Percentiles rank a stretch among this genome's conserved stretches.
Conservation (phyloP, 2,888 invertebrate species). For the Amblyjoppa proteus region DNA sequence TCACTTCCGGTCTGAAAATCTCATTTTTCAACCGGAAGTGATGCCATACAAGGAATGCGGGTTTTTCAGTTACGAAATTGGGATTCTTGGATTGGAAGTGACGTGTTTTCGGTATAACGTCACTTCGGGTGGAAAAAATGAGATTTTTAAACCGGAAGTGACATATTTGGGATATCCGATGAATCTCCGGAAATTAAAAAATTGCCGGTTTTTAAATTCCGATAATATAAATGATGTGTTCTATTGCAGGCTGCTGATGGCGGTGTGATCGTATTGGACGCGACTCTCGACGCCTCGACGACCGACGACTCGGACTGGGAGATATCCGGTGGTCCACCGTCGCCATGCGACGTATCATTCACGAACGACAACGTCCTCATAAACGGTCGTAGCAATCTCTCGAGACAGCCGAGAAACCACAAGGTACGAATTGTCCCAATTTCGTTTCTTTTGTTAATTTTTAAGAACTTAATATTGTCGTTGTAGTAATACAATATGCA, state of each 20-base stretch:
- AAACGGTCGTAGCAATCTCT: constrained; percentile 94
- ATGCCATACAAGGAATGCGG: too few species aligned
- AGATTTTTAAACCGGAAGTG: too few species aligned
- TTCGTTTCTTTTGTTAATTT: not conserved
- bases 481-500: not conserved
- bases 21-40: too few species aligned
- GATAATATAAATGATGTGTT: not conserved
- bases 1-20: too few species aligned
- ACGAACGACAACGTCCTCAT: constrained; percentile 96
- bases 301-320: constrained; percentile 87
- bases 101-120: too few species aligned
- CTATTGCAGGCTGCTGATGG: constrained; percentile 87
- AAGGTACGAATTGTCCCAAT: constrained; percentile 85
- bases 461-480: not conserved
- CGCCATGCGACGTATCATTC: constrained; percentile 93
- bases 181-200: not conserved
- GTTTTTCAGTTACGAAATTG: too few species aligned
- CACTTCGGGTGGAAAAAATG: too few species aligned
- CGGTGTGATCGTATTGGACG: constrained; percentile 88
- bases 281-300: constrained; percentile 87
- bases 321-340: constrained; percentile 89
- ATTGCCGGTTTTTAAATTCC: not conserved
- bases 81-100: too few species aligned
- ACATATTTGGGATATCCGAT: too few species aligned
- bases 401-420: constrained; percentile 87